Base-by-base conservation (phyloP, 1,140 invertebrate genomes). In the Lepidurus apus region DNA sequence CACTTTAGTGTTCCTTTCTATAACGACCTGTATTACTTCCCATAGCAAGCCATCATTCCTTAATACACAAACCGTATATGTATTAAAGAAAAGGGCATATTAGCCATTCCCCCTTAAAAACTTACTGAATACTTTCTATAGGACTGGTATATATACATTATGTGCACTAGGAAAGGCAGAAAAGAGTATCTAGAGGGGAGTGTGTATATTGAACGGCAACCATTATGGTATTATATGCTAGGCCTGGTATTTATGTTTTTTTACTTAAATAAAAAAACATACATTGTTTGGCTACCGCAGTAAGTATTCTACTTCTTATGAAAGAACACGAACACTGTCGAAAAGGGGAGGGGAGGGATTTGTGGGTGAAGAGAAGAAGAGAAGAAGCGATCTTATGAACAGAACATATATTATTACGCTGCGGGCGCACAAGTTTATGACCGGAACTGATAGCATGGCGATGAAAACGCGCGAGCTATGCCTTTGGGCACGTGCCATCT, bases 391-490 rank as follows among this genome's bases (percentile, higher is more conserved):
- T n/a, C 53, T 65, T 34, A 9, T 21, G 53, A 65, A 65, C 53
- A 65, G 53, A 65, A 65, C 21, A 65, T 65, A 65, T 21, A 65
- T 65, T 65, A 65, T 65, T 65, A 21, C 53, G 7, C 53, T 65
- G 53, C 53, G 53, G 53, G 53, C 13, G 53, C 53, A 65, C 53
- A n/a, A 65, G 53, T 65, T 65, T 65, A 65, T 65, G 53, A 65
- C 53, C 53, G 53, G 53, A 65, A 65, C 53, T 65, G 53, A 65
- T 65, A 65, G 53, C 21, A 21, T 17, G 53, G 53, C 17, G 53
- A 65, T 65, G 53, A 65, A 65, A 65, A 65, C 53, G 53, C 53
- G 53, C 53, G 21, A 65, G 53, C 53, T 11, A 65, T 65, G 8
- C 53, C 21, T 47, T 65, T 65, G 53, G 53, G 53, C 3, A 65